These are phyloP conservation scores for Liasis olivaceus DNA, from an alignment of 2,797 vertebrate genomes.

Conservation along the genomic window DNA sequence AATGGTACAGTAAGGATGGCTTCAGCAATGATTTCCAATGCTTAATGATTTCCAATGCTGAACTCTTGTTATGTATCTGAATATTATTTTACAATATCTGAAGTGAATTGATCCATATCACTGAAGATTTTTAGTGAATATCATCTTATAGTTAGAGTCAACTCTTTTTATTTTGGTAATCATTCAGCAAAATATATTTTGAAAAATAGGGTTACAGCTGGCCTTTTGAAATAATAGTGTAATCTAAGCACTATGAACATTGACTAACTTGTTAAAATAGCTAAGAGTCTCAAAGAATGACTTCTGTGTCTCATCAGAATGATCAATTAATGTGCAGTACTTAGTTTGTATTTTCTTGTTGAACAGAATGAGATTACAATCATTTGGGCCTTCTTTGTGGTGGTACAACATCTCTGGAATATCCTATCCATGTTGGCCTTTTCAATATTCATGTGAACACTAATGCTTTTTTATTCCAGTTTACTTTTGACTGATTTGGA, in stretches of 20 bases:
- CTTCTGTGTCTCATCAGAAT: not conserved
- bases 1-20: not conserved
- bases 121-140: not conserved
- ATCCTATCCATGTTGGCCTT: not conserved
- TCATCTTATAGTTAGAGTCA: not conserved
- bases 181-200: not conserved
- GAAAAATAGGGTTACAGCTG: not conserved
- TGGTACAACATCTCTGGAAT: not conserved
- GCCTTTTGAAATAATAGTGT: not conserved
- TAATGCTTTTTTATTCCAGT: not conserved
- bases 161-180: not conserved
- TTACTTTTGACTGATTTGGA: not conserved
- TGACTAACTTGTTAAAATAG: not conserved
- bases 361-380: not conserved
- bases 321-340: not conserved
- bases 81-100: constrained; percentile 66
- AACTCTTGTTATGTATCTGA: constrained; percentile 64
- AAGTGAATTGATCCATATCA: constrained; percentile 49
- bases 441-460: not conserved
- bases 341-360: not conserved
- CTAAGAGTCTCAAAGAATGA: not conserved
- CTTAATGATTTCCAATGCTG: constrained; percentile 60
- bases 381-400: not conserved
- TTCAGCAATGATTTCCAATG: not conserved
- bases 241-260: not conserved